Evolutionary conservation across 2,888 invertebrate genomes (phyloP), one percentile per base, ranked within the genome.

Genomic region (Amitus sp.): DNA sequence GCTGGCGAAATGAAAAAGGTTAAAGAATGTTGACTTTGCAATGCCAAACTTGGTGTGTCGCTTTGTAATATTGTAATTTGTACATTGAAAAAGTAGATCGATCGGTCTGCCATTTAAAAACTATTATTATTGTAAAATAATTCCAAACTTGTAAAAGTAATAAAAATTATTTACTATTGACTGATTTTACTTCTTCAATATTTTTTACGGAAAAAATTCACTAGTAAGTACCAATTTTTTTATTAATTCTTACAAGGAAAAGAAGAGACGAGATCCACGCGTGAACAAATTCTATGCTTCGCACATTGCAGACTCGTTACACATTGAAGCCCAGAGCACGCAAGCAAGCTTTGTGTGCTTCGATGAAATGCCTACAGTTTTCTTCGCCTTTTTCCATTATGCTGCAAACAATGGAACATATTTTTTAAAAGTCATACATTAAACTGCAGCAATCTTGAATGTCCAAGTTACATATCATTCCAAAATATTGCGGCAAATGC

Each of bases 291-390:
- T n/a, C n/a, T n/a, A n/a, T n/a, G n/a, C n/a, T n/a, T n/a, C n/a
- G n/a, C n/a, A n/a, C n/a, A n/a, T n/a, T 19, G 9, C 7, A 28
- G 2, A n/a, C 13, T 15, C 34, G 47, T 89, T 90, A 98, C 71
- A 98, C 91, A 69, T 98, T 96, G 83, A 98, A 99, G 43, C 98
- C 98, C 85, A 95, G 86, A 70, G 93, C 91, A 70, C 96, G 88
- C 97, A 99, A 97, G 83, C 98, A 99, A 66, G 91, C 89, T 83
- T 95, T 96, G 82, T 99, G 98, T 9, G 96, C 96, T 84, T 98
- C 97, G 67, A 99, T 98, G 40, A 96, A 84, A 34, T 90, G 86
- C 13, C 88, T 86, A 78, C 98, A 99, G 73, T 96, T 90, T 74
- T 94, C 95, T 84, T 97, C 94, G 0, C 98, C 97, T 66, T 89